A percentile compares a stretch with the other conserved stretches of the same genome.
These are phyloP conservation scores for Ichneumoninae sp. DNA, from an alignment of 2,888 invertebrate species.

Conservation along the genomic window DNA sequence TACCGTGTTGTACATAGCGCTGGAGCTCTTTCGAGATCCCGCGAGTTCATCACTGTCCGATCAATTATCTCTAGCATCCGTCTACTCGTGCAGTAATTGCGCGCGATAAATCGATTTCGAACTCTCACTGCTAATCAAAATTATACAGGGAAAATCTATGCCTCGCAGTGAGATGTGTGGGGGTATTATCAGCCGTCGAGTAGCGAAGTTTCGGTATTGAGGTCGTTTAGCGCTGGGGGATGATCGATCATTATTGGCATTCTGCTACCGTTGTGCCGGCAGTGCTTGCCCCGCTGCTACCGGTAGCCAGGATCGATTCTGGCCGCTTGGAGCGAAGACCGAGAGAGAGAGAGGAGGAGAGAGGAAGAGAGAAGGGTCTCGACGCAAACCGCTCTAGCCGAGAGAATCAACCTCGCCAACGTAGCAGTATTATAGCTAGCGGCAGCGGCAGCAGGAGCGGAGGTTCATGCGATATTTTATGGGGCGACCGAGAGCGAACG, in stretches of 20 bases:
- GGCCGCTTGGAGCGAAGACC: constrained; percentile 38
- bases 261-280: constrained; percentile 58
- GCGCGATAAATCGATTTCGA: constrained; percentile 55
- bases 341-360: no score
- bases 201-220: constrained; percentile 63
- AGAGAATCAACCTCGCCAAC: constrained; percentile 46
- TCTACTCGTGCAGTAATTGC: constrained; percentile 58
- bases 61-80: constrained; percentile 37
- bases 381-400: constrained; percentile 46
- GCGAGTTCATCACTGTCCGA: constrained; percentile 33
- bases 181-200: constrained; percentile 39
- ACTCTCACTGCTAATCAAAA: constrained; percentile 52
- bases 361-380: constrained; percentile 59
- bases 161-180: constrained; percentile 14
- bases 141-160: constrained; percentile 52
- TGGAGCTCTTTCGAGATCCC: not conserved
- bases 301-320: constrained; percentile 61
- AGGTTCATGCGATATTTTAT: constrained; percentile 83
- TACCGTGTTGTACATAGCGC: not conserved
- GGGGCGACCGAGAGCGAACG: constrained; percentile 70
- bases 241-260: constrained; percentile 68
- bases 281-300: constrained; percentile 9
- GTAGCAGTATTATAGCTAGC: constrained; percentile 26
- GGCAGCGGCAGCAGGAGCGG: constrained; percentile 61
- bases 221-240: constrained; percentile 51